Percentiles rank a stretch among this genome's conserved stretches.
Conservation (phyloP, 2,113 vertebrate genomes). For the Corynorhinus townsendii region DNA sequence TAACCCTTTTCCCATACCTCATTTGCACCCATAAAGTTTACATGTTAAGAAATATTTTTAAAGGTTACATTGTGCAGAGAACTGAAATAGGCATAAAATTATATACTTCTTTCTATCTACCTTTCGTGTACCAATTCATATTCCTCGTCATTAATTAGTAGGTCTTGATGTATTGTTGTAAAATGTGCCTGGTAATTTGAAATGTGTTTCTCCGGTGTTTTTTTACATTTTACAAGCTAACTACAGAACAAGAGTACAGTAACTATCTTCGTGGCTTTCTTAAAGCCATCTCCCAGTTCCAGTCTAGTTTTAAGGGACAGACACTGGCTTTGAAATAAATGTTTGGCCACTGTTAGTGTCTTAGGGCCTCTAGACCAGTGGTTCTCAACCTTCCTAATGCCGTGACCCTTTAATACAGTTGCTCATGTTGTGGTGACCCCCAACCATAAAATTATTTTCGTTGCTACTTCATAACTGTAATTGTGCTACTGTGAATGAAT, state of each 20-base stretch:
- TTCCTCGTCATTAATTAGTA: neutral
- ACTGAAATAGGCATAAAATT: neutral
- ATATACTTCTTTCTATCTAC: neutral
- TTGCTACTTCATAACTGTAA: no score
- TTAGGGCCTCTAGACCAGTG: neutral
- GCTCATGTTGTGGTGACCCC: no score
- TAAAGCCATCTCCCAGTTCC: neutral
- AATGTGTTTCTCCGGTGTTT: neutral
- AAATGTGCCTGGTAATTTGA: neutral
- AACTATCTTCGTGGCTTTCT: neutral
- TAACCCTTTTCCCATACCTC: neutral
- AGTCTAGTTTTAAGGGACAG: neutral
- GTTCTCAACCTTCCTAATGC: no score
- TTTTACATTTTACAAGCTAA: neutral
- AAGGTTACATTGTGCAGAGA: neutral
- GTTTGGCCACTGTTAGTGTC: neutral
- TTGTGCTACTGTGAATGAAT: no score
- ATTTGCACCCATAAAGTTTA: constrained; percentile 24
- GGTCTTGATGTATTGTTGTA: neutral
- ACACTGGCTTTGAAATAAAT: neutral
- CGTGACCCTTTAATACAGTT: no score
- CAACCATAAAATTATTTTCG: no score
- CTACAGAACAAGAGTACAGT: neutral
- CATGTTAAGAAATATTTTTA: constrained; percentile 24
- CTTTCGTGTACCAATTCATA: neutral